A percentile compares a stretch with the other conserved stretches of the same genome.
These are phyloP conservation scores for Rhabditoides inermis DNA, from an alignment of 2,888 invertebrate genomes.

Conservation along the genomic window DNA sequence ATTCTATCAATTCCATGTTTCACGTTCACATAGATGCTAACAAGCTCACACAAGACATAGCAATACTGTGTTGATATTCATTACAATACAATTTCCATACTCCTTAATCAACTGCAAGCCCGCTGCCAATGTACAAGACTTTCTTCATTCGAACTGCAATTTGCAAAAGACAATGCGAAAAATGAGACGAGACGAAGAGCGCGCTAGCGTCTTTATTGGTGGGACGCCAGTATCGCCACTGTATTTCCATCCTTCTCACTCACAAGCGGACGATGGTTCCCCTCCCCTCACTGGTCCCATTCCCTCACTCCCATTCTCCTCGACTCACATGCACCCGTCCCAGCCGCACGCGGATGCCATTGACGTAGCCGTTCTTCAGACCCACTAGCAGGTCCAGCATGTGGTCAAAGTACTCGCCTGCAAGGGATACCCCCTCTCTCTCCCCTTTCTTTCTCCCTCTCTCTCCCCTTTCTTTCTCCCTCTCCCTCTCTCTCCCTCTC, in stretches of 20 bases:
- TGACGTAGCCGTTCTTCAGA: slow-evolving; percentile 91
- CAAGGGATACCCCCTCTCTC: neutral
- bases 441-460: neutral
- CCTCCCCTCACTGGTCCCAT: no score
- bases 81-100: no score
- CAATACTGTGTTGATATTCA: neutral
- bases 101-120: no score
- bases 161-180: neutral
- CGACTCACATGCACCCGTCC: slow-evolving; percentile 62
- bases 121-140: neutral
- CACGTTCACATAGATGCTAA: neutral
- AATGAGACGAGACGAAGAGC: neutral
- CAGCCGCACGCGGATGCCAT: slow-evolving; percentile 86
- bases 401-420: slow-evolving; percentile 86
- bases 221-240: no score
- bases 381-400: slow-evolving; percentile 90
- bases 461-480: slow-evolving; percentile 1
- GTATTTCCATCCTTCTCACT: no score
- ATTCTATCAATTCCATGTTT: neutral
- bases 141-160: neutral
- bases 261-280: no score
- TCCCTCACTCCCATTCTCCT: no score
- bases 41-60: neutral
- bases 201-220: no score
- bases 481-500: no score